Evolutionary conservation across 2,113 vertebrate species (phyloP), one percentile per base, ranked within the genome.

Genomic region (Ia io): DNA sequence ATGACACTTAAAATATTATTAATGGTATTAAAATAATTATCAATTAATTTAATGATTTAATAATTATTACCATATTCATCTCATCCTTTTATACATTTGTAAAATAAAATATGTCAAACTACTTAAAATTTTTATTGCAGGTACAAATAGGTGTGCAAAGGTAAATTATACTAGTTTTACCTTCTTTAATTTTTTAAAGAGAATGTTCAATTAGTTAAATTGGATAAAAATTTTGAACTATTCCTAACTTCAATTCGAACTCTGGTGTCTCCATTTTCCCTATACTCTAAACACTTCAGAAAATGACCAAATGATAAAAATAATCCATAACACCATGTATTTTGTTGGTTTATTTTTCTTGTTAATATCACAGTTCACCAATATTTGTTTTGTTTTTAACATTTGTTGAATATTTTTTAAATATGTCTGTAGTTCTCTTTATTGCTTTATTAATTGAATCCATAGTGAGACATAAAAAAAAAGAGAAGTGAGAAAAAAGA

Each of bases 111-210:
- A 82, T 53, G 3, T 69, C 85, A 47, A 88, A 61, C 6, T 53
- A 84, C 10, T 92, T 77, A 87, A 83, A 71, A 71, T 9, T 94
- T 65, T 82, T 82, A 74, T 71, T 96, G n/a, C 6, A 42, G 6
- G 3, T 65, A 61, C 13, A 92, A 61, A 76, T 71, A 89, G 18
- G 4, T 93, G 37, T 40, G 1, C 5, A 87, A 63, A 80, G 0
- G n/a, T n/a, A 59, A 92, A 90, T 63, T 84, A 63, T 51, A 37
- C 6, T 51, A 25, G 5, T n/a, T 92, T 90, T 51, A 63, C 1
- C 23, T 91, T 86, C 3, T 88, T 84, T 96, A 63, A 78, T 42
- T 94, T 92, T 95, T 95, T 80, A 69, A 73, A 80, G 7, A 88
- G 17, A 51, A 63, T 73, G 3, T 44, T 85, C 59, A 63, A 79